A percentile compares a stretch with the other conserved stretches of the same genome.
Evolutionary conservation across 2,888 invertebrate genomes (phyloP).

Genomic region (Limenitis camilla): DNA sequence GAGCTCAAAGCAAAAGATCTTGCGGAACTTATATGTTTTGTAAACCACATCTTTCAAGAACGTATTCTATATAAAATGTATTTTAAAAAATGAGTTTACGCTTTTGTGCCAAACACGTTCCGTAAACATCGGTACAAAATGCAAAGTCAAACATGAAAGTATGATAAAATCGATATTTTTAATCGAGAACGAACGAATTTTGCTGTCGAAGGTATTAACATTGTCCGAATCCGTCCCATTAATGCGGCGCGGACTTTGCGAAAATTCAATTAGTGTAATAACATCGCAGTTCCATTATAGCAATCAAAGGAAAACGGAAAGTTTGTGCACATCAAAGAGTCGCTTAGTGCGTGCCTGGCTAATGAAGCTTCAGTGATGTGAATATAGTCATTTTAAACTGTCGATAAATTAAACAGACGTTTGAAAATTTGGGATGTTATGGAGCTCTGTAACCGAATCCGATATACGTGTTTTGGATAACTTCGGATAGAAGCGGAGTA

Average conservation of each 20-base stretch:
- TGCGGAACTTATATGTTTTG: too few species aligned
- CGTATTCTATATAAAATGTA: background rate
- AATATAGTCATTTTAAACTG: slow-evolving; percentile 8
- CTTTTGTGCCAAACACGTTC: background rate
- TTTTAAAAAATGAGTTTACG: background rate
- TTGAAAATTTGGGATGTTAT: too few species aligned
- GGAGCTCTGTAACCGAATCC: too few species aligned
- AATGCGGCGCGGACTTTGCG: slow-evolving; percentile 42
- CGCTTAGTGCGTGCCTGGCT: slow-evolving; percentile 54
- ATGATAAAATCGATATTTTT: slow-evolving; percentile 24
- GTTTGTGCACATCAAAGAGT: slow-evolving; percentile 67
- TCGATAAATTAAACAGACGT: slow-evolving; percentile 1
- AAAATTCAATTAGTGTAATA: slow-evolving; percentile 71
- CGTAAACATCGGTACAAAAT: background rate
- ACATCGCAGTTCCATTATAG: slow-evolving; percentile 66
- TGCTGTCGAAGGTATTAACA: slow-evolving; percentile 27
- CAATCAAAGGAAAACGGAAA: slow-evolving; percentile 69
- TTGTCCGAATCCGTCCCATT: slow-evolving; percentile 32
- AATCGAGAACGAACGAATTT: slow-evolving; percentile 16
- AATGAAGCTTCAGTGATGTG: slow-evolving; percentile 43
- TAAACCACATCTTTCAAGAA: too few species aligned
- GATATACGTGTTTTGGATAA: too few species aligned
- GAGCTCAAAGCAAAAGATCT: too few species aligned
- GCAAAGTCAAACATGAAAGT: slow-evolving; percentile 12
- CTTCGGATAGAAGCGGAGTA: too few species aligned